A percentile compares a stretch with the other conserved stretches of the same genome.
These are phyloP conservation scores for Spilogale gracilis DNA, from an alignment of 2,113 vertebrate genomes.

Conservation along the genomic window DNA sequence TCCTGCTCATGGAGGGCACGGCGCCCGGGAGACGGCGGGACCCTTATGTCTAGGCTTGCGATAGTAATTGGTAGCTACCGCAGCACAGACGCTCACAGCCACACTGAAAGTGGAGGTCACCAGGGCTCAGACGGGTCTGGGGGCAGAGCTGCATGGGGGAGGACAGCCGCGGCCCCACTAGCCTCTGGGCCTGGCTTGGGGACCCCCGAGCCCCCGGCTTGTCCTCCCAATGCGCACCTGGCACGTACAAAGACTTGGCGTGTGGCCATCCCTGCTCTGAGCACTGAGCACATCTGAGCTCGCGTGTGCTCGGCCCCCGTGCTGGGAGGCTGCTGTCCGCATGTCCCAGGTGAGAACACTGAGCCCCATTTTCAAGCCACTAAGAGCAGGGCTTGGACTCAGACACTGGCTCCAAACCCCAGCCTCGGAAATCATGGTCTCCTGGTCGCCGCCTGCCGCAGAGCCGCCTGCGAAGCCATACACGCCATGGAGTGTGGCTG, in stretches of 20 bases:
- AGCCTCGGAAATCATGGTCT: not conserved
- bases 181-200: not conserved
- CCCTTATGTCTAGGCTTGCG: constrained; percentile 61
- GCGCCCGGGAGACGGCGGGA: constrained; percentile 51
- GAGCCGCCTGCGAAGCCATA: accelerated
- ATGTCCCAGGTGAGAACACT: not conserved
- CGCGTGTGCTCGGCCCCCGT: accelerated
- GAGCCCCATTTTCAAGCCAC: not conserved
- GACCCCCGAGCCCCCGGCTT: not conserved
- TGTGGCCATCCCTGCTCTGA: not conserved
- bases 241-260: not conserved
- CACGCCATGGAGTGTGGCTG: accelerated
- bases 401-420: not conserved
- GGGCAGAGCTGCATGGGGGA: not conserved
- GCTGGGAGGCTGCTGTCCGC: not conserved
- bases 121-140: constrained; percentile 60
- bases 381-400: not conserved
- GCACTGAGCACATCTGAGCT: not conserved
- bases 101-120: constrained; percentile 57
- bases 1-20: not conserved
- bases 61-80: constrained; percentile 75
- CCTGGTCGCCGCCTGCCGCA: not conserved
- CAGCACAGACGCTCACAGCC: constrained; percentile 75
- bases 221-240: not conserved
- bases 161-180: not conserved